Evolutionary conservation across 2,888 invertebrate genomes (phyloP).

Genomic region (Leptinotarsa peninsularis): DNA sequence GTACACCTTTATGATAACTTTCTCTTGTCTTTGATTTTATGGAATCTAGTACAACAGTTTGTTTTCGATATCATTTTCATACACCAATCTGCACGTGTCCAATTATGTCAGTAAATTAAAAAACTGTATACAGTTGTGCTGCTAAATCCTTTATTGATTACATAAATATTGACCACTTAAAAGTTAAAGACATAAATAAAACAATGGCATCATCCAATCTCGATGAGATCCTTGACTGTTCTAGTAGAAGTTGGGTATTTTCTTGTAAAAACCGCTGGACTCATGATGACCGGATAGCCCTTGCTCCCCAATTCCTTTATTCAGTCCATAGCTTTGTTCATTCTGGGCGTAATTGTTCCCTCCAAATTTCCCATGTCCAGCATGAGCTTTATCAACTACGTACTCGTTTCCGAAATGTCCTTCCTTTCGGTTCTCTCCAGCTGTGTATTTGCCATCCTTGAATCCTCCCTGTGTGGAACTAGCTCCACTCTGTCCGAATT

Average conservation of each 20-base stretch:
- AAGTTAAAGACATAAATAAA: not conserved
- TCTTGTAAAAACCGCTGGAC: slow-evolving; percentile 70
- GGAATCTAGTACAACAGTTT: no score
- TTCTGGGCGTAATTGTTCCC: slow-evolving; percentile 72
- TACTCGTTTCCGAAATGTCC: slow-evolving; percentile 72
- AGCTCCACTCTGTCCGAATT: slow-evolving; percentile 71
- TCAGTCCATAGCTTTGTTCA: slow-evolving; percentile 70
- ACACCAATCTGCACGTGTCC: no score
- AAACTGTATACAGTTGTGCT: not conserved
- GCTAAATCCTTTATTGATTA: not conserved
- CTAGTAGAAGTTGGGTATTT: slow-evolving; percentile 65
- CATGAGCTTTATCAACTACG: slow-evolving; percentile 71
- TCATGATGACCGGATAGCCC: slow-evolving; percentile 74
- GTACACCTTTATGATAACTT: no score
- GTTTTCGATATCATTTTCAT: no score
- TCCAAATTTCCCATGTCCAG: slow-evolving; percentile 72
- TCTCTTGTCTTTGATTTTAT: no score
- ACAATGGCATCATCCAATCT: not conserved
- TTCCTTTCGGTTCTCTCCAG: slow-evolving; percentile 70
- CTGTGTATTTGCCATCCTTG: slow-evolving; percentile 70
- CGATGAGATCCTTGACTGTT: slow-evolving; percentile 3
- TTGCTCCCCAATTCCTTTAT: slow-evolving; percentile 73
- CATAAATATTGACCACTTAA: not conserved
- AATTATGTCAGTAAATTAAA: no score
- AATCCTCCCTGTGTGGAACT: slow-evolving; percentile 73